A percentile compares a stretch with the other conserved stretches of the same genome.
Conservation (phyloP, 2,797 vertebrate species). For the Bryconaethiops microstoma region DNA sequence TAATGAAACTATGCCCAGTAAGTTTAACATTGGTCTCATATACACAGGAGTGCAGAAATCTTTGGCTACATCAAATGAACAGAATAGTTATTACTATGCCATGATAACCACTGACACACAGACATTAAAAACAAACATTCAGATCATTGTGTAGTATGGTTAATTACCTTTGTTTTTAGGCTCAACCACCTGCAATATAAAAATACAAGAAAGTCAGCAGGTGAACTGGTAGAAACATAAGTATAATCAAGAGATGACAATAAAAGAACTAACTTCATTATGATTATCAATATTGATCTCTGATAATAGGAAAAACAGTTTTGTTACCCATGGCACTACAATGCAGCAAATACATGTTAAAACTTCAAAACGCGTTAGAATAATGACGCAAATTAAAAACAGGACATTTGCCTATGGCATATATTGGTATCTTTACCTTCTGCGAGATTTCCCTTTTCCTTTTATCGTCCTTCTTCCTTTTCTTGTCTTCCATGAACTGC, state of each 20-base stretch:
- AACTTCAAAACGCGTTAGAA: neutral
- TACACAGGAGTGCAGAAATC: neutral
- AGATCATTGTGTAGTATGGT: neutral
- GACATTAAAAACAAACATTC: neutral
- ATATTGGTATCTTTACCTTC: conserved; percentile 82
- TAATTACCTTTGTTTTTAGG: conserved; percentile 99
- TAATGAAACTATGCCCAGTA: neutral
- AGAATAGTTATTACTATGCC: neutral
- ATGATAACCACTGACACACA: neutral
- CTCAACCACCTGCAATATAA: conserved; percentile 90
- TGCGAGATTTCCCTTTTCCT: conserved; percentile 99
- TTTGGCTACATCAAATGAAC: neutral
- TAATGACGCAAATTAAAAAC: neutral
- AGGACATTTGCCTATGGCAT: neutral
- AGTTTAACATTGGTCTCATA: no score
- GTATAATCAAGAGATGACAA: neutral
- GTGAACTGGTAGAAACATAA: neutral
- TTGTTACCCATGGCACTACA: neutral
- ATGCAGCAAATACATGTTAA: neutral
- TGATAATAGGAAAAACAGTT: neutral
- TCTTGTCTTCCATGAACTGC: conserved; percentile 99
- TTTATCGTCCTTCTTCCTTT: conserved; percentile 99
- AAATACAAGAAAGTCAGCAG: conserved; percentile 16
- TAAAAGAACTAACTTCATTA: no score
- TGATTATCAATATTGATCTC: neutral